Base-by-base conservation (phyloP, 1,140 invertebrate species). In the Drusus annulatus region DNA sequence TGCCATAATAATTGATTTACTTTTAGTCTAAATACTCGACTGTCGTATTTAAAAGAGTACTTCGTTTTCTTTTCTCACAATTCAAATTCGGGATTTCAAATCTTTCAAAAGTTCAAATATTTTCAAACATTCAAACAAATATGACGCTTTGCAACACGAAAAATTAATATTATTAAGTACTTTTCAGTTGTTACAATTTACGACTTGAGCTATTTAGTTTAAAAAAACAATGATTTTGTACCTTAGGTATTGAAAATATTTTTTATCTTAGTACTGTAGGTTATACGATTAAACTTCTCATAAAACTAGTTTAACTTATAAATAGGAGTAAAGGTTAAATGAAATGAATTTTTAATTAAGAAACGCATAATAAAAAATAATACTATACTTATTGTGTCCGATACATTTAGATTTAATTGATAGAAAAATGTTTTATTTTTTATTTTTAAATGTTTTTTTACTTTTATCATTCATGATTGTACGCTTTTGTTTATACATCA, bases 401-500 rank as follows among this genome's bases (percentile, higher is more conserved):
- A 58, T 58, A 58, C 19, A 17, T 68, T 68, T 68, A 68, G 63
- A 36, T 17, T 68, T 68, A 36, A 68, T 17, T 36, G 25, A 21
- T 68, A 68, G 63, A 68, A 68, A 28, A 68, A 58, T 58, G n/a
- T 58, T 28, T 68, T 68, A 28, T 28, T 58, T 58, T 58, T 8
- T 21, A 21, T 58, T 36, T 36, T 36, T 36, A 36, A 36, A 36
- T 68, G 63, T 68, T 68, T 68, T 65, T 68, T 36, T 68, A 36
- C 63, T 36, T n/a, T 36, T 36, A 68, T 28, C 36, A 68, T 68
- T 68, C 63, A 68, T 25, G 25, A 25, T 68, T 68, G 63, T 68
- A 36, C 15, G 25, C 45, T 68, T 68, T 68, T 68, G 63, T 68
- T 68, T 68, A 68, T 68, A 68, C 31, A 68, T 68, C 28, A 68